These are phyloP conservation scores for Syngnathus floridae DNA, from an alignment of 2,113 vertebrate species.

Conservation along the genomic window DNA sequence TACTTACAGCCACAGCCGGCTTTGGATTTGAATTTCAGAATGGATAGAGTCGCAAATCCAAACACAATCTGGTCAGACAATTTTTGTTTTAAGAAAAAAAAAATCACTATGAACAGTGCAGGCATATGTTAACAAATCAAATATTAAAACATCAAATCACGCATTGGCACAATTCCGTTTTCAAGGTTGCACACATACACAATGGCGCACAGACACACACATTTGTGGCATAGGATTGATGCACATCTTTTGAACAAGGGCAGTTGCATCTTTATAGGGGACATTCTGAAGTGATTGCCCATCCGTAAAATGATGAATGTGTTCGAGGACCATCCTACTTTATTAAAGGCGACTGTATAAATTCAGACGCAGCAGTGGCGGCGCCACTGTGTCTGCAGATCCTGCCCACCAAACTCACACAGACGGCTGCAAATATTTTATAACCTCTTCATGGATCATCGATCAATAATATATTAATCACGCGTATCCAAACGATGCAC, in stretches of 20 bases:
- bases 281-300: neutral
- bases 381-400: constrained; percentile 24
- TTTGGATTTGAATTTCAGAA: neutral
- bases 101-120: too few relatives aligned
- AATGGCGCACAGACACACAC: neutral
- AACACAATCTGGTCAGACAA: neutral
- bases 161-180: too few relatives aligned
- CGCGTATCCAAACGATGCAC: neutral
- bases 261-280: neutral
- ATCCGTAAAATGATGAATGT: constrained; percentile 4
- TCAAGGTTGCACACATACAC: neutral
- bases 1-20: neutral
- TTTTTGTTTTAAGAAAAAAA: neutral
- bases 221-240: neutral
- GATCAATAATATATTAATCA: neutral
- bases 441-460: neutral
- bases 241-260: neutral
- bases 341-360: constrained; percentile 20
- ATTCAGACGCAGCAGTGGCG: constrained; percentile 15
- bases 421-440: neutral
- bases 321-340: constrained; percentile 11
- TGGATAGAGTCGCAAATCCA: neutral
- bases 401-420: neutral
- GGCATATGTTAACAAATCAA: too few relatives aligned
- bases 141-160: too few relatives aligned